Evolutionary conservation across 2,888 invertebrate species (phyloP), one percentile per base, ranked within the genome.

Genomic region (Cryptus armator): DNA sequence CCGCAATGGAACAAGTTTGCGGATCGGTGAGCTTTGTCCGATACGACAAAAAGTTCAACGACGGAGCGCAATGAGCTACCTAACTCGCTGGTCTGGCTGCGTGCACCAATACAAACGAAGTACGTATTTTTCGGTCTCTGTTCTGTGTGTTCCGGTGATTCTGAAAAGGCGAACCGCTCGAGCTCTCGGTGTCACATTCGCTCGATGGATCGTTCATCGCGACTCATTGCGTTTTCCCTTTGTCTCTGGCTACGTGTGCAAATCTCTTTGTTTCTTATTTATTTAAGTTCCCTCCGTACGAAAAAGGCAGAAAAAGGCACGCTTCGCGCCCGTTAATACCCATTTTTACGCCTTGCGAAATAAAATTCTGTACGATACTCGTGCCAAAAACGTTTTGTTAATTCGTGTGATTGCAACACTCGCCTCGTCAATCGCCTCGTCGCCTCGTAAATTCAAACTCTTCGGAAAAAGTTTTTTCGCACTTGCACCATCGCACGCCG

Each of bases 171-270:
- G 77, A 77, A 71, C 51, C 53, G 29, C 75, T 32, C 81, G 43
- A 59, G 48, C 10, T 46, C 53, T 19, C 77, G 37, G 37, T 72
- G 71, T 77, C 71, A 72, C 77, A 77, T 78, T 44, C 82, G 29
- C 67, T 72, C 59, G 77, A 82, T 82, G 72, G 72, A 82, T 82
- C 77, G 82, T 77, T 77, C 82, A 82, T 78, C 72, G 72, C 77
- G 66, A 78, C 77, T 78, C 77, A 82, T 82, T 77, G 77, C 82
- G 37, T 72, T 82, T 82, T 82, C 19, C 82, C 76, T 82, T 83
- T 83, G 82, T 82, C 64, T 56, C 71, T 37, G 48, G 46, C 64
- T 77, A 64, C 29, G 77, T 19, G n/a, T 16, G 53, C 37, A 5
- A 16, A 53, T 67, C 56, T 24, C 19, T 24, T 9, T 43, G 46